These are phyloP conservation scores for Scaptomyza caliginosa DNA, from an alignment of 2,888 invertebrate genomes.

Conservation along the genomic window DNA sequence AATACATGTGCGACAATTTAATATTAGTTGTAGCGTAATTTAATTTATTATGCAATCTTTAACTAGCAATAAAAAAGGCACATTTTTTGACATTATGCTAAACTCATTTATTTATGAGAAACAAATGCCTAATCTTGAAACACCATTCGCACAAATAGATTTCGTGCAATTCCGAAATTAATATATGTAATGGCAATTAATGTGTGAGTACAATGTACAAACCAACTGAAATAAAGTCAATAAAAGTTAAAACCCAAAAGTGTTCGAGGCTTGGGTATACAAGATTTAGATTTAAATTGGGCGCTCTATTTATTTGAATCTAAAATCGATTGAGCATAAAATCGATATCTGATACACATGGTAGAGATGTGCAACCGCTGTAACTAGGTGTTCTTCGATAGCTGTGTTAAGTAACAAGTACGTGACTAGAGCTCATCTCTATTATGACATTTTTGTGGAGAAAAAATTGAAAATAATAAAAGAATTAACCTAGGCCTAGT, in stretches of 20 bases:
- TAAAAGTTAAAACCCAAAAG: slow-evolving; percentile 41
- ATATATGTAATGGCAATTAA: slow-evolving; percentile 47
- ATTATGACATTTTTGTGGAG: slow-evolving; percentile 53
- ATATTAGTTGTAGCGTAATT: slow-evolving; percentile 74
- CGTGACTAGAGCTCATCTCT: slow-evolving; percentile 41
- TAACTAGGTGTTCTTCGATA: slow-evolving; percentile 30
- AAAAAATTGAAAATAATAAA: slow-evolving; percentile 48
- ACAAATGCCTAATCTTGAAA: slow-evolving; percentile 50
- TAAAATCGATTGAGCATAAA: slow-evolving; percentile 11
- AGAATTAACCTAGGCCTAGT: slow-evolving; percentile 29
- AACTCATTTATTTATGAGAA: slow-evolving; percentile 46
- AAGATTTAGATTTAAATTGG: slow-evolving; percentile 5
- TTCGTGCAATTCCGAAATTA: slow-evolving; percentile 53
- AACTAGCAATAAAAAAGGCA: slow-evolving; percentile 60
- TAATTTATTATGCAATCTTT: slow-evolving; percentile 67
- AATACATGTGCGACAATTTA: slow-evolving; percentile 62
- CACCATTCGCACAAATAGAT: slow-evolving; percentile 61
- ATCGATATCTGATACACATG: slow-evolving; percentile 5
- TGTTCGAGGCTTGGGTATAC: neutral
- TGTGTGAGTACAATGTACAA: slow-evolving; percentile 56
- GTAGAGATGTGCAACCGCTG: slow-evolving; percentile 11
- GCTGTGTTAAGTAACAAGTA: slow-evolving; percentile 46
- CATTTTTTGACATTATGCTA: slow-evolving; percentile 55
- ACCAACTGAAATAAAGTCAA: slow-evolving; percentile 51
- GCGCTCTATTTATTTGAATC: slow-evolving; percentile 3